A percentile compares a stretch with the other conserved stretches of the same genome.
phyloP scores from a whole-genome alignment of 2,888 invertebrate species.

The Acronicta leporina region DNA sequence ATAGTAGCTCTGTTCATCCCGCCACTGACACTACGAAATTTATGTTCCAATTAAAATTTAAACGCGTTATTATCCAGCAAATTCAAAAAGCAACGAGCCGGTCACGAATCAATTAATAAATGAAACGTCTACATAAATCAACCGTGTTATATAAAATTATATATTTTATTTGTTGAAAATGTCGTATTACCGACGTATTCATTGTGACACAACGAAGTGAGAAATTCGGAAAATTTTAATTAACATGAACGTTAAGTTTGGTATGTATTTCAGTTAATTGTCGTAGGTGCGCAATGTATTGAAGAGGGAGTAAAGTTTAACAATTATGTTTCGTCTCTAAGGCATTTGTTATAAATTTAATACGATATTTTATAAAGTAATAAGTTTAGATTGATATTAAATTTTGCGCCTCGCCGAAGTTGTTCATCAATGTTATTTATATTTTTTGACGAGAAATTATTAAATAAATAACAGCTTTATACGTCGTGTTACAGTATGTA shows the following conservation, averaged over 20 bases:
- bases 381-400: background rate
- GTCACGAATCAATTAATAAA: constrained; percentile 65
- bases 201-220: constrained; percentile 26
- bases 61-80: constrained; percentile 61
- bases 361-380: too few species aligned
- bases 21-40: constrained; percentile 57
- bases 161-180: constrained; percentile 34
- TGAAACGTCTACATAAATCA: constrained; percentile 59
- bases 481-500: too few species aligned
- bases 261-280: background rate
- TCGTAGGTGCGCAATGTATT: background rate
- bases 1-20: constrained; percentile 39
- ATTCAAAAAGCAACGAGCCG: constrained; percentile 56
- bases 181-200: constrained; percentile 34
- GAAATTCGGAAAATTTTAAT: constrained; percentile 38
- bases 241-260: constrained; percentile 18
- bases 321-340: background rate
- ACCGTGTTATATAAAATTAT: constrained; percentile 41
- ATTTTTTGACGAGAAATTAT: too few species aligned
- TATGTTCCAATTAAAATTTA: constrained; percentile 66
- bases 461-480: too few species aligned
- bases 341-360: background rate
- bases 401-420: too few species aligned
- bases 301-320: background rate
- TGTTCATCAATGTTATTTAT: too few species aligned